Conservation (phyloP, 2,888 invertebrate species). For the Polymixis flavicincta region DNA sequence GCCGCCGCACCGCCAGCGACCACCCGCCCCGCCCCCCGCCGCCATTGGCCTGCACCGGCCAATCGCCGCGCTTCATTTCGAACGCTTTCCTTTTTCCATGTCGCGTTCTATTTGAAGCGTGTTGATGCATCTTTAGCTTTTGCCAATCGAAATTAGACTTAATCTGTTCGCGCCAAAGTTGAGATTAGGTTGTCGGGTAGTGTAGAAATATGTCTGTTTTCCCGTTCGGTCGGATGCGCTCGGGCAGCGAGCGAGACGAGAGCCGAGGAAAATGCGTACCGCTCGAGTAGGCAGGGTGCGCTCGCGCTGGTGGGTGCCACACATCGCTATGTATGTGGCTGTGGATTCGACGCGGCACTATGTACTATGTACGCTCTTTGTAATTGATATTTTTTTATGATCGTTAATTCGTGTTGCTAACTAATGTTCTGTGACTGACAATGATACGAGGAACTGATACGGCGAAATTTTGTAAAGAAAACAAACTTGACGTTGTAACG, state of each 20-base stretch:
- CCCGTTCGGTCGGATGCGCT: conserved; percentile 88
- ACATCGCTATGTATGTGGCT: conserved; percentile 44
- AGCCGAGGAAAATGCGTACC: conserved; percentile 80
- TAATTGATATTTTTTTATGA: conserved; percentile 86
- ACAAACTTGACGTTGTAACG: conserved; percentile 18
- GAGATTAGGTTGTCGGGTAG: conserved; percentile 32
- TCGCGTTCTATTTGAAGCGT: conserved; percentile 89
- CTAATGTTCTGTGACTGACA: conserved; percentile 61
- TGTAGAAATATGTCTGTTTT: conserved; percentile 84
- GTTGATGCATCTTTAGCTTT: conserved; percentile 80
- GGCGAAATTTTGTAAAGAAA: conserved; percentile 30
- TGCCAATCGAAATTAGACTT: conserved; percentile 63
- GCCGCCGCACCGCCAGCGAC: conserved; percentile 66
- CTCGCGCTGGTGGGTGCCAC: conserved; percentile 55
- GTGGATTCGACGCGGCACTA: conserved; percentile 51
- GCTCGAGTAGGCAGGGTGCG: conserved; percentile 73
- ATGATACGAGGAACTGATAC: conserved; percentile 56
- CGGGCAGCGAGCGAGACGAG: conserved; percentile 85
- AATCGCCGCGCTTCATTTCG: conserved; percentile 89
- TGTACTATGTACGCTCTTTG: conserved; percentile 70
- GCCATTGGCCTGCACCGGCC: conserved; percentile 87
- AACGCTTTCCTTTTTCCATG: conserved; percentile 88
- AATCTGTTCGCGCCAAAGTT: conserved; percentile 44
- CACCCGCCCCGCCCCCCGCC: conserved; percentile 78
- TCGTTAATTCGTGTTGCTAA: conserved; percentile 78